Base-by-base conservation (phyloP, 2,113 vertebrate species). In the Cichladusa arquata region DNA sequence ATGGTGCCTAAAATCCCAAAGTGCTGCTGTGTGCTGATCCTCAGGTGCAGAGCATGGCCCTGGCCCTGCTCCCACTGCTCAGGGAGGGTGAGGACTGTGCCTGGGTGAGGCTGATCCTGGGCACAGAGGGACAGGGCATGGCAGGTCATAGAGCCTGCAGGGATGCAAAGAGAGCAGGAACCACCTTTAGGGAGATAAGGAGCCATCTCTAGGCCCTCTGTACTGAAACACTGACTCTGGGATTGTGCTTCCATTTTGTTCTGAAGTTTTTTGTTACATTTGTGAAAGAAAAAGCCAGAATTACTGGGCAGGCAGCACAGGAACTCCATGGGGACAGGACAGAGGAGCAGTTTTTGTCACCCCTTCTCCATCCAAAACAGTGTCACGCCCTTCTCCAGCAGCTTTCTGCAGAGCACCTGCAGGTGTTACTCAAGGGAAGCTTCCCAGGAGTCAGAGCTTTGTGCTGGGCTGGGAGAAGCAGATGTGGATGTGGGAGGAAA, bases 401-500 rank as follows among this genome's bases (percentile, higher is more conserved):
- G 38, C 8, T 74, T 31, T 38, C 64, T 47, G 64, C 60, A 45
- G 65, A 81, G 44, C 31, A 57, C 58, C 87, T 42, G 15, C 45
- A 20, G 33, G 28, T 36, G 51, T 74, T 81, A 44, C 31, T 48
- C 51, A 33, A 25, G 31, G 45, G 47, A 65, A 67, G 11, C 29
- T 82, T 54, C 66, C 50, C 73, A 85, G 66, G 61, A 94, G 20
- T 0, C 0, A 11, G 53, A 82, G 92, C 54, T 95, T 40, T 54
- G 50, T 54, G 62, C 38, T 0, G 5, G 81, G 38, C 74, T 96
- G 76, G 79, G 60, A 88, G 76, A 94, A 83, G 92, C 92, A 96
- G 93, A 83, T 96, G 92, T 94, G 92, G 85, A 67, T 1, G 90
- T 95, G 76, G 94, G 90, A 88, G 88, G 81, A 2, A 5, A 81